A percentile compares a stretch with the other conserved stretches of the same genome.
These are phyloP conservation scores for Cataglyphis hispanica DNA, from an alignment of 1,140 invertebrate species.

Conservation along the genomic window DNA sequence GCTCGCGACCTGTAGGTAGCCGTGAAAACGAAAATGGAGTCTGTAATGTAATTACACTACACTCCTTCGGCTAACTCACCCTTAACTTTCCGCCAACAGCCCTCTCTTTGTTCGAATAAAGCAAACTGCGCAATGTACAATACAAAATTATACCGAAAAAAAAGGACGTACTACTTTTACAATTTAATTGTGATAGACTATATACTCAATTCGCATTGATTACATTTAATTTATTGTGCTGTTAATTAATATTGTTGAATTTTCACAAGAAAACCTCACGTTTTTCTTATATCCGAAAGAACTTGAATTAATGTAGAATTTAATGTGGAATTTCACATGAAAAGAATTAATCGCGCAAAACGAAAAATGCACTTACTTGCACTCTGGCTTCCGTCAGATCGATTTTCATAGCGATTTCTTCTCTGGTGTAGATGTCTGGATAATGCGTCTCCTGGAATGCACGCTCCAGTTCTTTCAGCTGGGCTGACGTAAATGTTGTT, in stretches of 20 bases:
- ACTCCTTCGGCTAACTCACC: conserved; percentile 59
- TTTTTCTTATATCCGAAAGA: background rate
- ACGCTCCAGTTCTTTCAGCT: conserved; percentile 98
- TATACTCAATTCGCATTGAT: background rate
- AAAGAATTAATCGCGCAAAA: background rate
- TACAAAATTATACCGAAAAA: conserved; percentile 25
- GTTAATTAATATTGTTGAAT: background rate
- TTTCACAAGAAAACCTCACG: background rate
- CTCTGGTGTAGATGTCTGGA: conserved; percentile 99
- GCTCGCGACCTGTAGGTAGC: conserved; percentile 69
- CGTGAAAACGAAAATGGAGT: conserved; percentile 76
- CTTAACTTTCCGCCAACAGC: conserved; percentile 54
- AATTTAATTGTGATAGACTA: background rate
- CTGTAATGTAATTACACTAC: conserved; percentile 76
- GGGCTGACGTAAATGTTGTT: conserved; percentile 98
- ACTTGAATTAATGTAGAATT: background rate
- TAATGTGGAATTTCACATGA: background rate
- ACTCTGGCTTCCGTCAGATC: conserved; percentile 99
- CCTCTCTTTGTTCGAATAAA: conserved; percentile 40
- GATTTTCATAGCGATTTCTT: conserved; percentile 99
- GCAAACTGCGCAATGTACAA: conserved; percentile 7
- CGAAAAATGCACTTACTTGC: conserved; percentile 90
- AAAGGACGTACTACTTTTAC: background rate
- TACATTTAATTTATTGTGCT: background rate
- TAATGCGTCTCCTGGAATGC: conserved; percentile 99